A percentile compares a stretch with the other conserved stretches of the same genome.
These are phyloP conservation scores for Nectonema munidae DNA, from an alignment of 2,888 invertebrate genomes.

Conservation along the genomic window DNA sequence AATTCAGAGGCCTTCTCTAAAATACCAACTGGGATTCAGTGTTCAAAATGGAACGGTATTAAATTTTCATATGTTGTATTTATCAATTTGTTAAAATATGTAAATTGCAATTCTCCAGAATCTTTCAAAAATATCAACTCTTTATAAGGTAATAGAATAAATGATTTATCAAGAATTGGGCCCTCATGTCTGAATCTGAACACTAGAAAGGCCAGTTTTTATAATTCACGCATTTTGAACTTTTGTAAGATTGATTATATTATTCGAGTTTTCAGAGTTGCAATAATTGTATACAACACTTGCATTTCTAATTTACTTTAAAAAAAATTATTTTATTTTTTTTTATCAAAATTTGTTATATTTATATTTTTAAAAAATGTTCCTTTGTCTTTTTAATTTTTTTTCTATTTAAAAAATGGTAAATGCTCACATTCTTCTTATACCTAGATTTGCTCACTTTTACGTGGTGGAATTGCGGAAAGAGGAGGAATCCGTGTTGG, in stretches of 20 bases:
- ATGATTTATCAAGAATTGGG: too few relatives aligned
- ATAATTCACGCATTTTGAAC: background rate
- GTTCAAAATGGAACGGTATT: slow-evolving; percentile 98
- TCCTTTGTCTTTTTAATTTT: background rate
- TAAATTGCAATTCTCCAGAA: too few relatives aligned
- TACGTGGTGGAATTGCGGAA: slow-evolving; percentile 92
- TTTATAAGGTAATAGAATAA: too few relatives aligned
- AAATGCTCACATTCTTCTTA: too few relatives aligned
- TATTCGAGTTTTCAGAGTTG: background rate
- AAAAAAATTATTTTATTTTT: background rate
- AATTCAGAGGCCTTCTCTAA: slow-evolving; percentile 90
- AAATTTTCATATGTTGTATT: slow-evolving; percentile 24
- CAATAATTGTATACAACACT: background rate
- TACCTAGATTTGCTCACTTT: slow-evolving; percentile 62
- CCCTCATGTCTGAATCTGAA: too few relatives aligned
- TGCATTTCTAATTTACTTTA: background rate
- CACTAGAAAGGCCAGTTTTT: too few relatives aligned
- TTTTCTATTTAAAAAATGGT: too few relatives aligned
- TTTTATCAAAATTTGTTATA: background rate
- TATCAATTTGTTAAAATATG: too few relatives aligned
- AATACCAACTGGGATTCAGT: slow-evolving; percentile 95
- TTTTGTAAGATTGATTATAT: background rate
- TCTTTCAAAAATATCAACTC: too few relatives aligned
- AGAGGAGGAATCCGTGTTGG: slow-evolving; percentile 91
- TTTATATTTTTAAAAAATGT: background rate